These are phyloP conservation scores for Toxostoma redivivum DNA, from an alignment of 2,113 vertebrate genomes.

Conservation along the genomic window DNA sequence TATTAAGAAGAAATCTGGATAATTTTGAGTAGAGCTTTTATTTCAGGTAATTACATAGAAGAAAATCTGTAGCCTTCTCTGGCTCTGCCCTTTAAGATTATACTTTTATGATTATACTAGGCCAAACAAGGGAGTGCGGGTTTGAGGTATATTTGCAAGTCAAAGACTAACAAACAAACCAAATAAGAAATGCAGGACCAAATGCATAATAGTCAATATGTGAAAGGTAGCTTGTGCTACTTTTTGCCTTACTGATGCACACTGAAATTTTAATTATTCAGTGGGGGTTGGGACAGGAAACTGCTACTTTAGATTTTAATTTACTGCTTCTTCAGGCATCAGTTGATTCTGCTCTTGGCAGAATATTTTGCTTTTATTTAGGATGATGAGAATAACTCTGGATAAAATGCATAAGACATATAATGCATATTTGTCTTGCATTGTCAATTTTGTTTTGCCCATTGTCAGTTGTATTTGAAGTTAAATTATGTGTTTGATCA, in stretches of 20 bases:
- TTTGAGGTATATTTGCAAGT: background rate
- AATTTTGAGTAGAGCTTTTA: background rate
- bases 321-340: background rate
- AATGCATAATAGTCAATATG: background rate
- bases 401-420: background rate
- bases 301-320: background rate
- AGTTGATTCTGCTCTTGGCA: background rate
- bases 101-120: background rate
- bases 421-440: background rate
- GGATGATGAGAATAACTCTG: background rate
- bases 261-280: background rate
- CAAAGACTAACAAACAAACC: background rate
- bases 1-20: background rate
- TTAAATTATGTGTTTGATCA: conserved; percentile 52
- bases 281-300: background rate
- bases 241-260: background rate
- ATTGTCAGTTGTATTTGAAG: conserved; percentile 17
- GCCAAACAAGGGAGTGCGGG: accelerated
- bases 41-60: background rate
- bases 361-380: background rate
- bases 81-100: background rate
- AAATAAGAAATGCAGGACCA: background rate
- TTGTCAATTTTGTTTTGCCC: conserved; percentile 26
- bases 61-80: background rate
- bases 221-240: background rate